Evolutionary conservation across 2,113 vertebrate genomes (phyloP).

Genomic region (Origma solitaria): DNA sequence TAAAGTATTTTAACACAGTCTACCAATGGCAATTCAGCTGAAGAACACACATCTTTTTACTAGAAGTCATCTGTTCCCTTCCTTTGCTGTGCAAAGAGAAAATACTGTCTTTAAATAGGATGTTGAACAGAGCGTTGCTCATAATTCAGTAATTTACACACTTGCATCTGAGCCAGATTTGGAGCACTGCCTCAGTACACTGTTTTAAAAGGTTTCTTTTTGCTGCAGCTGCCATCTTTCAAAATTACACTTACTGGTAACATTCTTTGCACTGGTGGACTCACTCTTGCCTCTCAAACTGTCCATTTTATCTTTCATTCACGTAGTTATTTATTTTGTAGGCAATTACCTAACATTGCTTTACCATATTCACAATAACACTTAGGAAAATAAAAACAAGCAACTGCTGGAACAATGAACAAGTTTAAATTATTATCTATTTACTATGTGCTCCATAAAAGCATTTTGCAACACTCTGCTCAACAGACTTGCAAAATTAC

Average conservation of each 20-base stretch:
- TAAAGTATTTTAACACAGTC: not conserved
- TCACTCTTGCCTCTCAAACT: not conserved
- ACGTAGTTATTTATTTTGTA: not conserved
- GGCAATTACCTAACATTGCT: not conserved
- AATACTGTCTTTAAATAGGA: not conserved
- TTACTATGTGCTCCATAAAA: not conserved
- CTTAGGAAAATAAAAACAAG: not conserved
- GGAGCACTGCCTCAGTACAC: not conserved
- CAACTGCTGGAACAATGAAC: not conserved
- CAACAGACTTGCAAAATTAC: not conserved
- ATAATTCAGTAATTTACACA: not conserved
- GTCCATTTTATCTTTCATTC: not conserved
- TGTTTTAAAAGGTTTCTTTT: not conserved
- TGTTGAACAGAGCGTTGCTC: not conserved
- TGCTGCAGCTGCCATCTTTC: not conserved
- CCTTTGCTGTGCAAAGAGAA: not conserved
- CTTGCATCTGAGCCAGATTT: not conserved
- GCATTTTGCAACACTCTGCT: not conserved
- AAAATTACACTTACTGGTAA: not conserved
- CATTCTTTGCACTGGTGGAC: not conserved
- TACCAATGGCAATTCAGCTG: not conserved
- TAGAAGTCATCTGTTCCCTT: not conserved
- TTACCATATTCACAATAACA: not conserved
- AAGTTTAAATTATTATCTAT: not conserved
- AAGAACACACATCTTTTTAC: not conserved